Evolutionary conservation across 2,113 vertebrate species (phyloP).

Genomic region (Microcebus tavaratra): DNA sequence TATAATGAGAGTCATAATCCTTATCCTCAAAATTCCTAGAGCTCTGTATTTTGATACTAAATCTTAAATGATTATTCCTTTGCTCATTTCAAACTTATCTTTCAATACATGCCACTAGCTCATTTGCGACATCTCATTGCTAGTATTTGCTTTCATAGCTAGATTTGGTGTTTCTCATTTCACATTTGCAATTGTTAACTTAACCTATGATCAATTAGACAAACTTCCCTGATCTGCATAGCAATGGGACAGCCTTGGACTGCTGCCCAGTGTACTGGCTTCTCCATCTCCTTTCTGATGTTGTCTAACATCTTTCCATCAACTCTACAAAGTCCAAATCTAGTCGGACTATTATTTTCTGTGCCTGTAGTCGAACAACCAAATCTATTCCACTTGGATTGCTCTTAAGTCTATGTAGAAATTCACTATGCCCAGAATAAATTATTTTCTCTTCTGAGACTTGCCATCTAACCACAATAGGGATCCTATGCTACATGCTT

Average conservation of each 20-base stretch:
- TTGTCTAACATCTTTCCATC: background rate
- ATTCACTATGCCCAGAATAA: background rate
- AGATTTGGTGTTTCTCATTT: background rate
- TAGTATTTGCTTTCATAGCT: background rate
- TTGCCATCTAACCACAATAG: background rate
- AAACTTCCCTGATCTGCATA: background rate
- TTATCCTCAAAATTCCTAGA: background rate
- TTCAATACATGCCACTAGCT: background rate
- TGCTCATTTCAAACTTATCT: background rate
- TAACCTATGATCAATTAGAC: background rate
- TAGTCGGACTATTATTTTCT: conserved; percentile 12
- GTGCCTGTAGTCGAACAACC: background rate
- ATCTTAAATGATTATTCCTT: background rate
- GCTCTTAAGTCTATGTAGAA: background rate
- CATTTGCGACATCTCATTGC: background rate
- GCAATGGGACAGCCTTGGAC: background rate
- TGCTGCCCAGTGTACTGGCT: too few relatives aligned
- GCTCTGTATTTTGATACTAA: background rate
- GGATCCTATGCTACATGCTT: background rate
- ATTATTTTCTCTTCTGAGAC: background rate
- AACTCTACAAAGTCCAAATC: background rate
- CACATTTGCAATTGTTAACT: background rate
- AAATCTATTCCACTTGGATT: background rate
- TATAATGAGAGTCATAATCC: background rate
- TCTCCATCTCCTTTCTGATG: background rate